These are phyloP conservation scores for Crax fasciolata DNA, from an alignment of 2,797 vertebrate genomes.

Conservation along the genomic window DNA sequence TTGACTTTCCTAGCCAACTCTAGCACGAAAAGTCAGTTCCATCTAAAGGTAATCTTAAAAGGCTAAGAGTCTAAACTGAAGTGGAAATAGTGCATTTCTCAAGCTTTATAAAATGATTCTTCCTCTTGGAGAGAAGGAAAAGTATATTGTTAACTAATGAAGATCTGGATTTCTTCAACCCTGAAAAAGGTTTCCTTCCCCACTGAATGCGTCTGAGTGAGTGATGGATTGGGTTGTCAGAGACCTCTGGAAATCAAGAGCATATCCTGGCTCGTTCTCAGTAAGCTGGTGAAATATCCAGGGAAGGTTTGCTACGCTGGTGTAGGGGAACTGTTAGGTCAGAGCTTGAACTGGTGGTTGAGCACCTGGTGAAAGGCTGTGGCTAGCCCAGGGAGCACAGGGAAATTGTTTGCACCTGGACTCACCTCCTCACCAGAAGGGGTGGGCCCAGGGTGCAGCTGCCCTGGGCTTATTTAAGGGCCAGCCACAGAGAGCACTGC, in stretches of 20 bases:
- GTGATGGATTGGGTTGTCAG: not conserved
- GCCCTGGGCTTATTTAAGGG: no score
- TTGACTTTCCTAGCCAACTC: not conserved
- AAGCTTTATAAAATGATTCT: not conserved
- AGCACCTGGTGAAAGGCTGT: no score
- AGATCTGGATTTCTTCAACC: not conserved
- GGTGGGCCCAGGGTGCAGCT: no score
- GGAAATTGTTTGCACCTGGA: no score
- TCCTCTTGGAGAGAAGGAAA: not conserved
- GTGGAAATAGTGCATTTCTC: not conserved
- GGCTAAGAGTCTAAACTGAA: not conserved
- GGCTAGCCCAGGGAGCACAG: no score
- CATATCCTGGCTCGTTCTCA: not conserved
- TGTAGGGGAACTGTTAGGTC: not conserved
- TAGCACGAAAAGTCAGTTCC: not conserved
- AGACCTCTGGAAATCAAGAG: not conserved
- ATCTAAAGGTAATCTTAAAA: not conserved
- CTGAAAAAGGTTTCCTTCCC: not conserved
- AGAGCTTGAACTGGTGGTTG: no score
- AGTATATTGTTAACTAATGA: not conserved
- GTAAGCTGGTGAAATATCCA: not conserved
- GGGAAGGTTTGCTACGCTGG: not conserved
- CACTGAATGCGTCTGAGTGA: not conserved
- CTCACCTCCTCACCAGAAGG: no score
- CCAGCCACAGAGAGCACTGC: no score